A percentile compares a stretch with the other conserved stretches of the same genome.
These are phyloP conservation scores for Chinchilla lanigera DNA, from an alignment of 2,113 vertebrate genomes.

Conservation along the genomic window DNA sequence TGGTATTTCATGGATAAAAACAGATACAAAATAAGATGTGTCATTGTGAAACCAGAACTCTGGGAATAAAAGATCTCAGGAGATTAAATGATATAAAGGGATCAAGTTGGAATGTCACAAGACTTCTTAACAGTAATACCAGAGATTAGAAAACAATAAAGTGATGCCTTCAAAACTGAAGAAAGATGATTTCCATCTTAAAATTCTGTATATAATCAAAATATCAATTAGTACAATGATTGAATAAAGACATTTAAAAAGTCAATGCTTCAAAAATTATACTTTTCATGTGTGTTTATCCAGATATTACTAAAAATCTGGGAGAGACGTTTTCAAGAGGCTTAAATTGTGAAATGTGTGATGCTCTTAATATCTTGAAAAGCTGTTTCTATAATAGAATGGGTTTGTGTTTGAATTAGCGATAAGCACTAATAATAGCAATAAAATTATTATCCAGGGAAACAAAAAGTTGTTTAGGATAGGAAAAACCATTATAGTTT, in stretches of 20 bases:
- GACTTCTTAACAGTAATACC: not conserved
- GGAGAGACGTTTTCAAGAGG: not conserved
- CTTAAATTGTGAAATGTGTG: not conserved
- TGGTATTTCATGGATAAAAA: not conserved
- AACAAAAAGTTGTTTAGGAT: not conserved
- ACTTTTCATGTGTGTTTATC: not conserved
- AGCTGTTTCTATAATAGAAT: not conserved
- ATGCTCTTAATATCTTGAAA: not conserved
- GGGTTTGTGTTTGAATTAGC: constrained; percentile 13
- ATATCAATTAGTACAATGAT: not conserved
- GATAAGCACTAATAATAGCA: not conserved
- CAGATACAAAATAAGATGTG: not conserved
- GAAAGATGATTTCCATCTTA: not conserved
- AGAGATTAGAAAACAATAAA: not conserved
- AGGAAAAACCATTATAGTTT: not conserved
- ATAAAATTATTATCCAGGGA: not conserved
- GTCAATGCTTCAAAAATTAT: not conserved
- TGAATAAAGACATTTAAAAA: not conserved
- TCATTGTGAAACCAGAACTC: not conserved
- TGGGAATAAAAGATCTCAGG: not conserved
- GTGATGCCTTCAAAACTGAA: not conserved
- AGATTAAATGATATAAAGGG: not conserved
- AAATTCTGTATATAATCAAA: not conserved
- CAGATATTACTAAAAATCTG: not conserved
- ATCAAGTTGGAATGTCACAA: not conserved